These are phyloP conservation scores for Macrotrachela quadricornifera DNA, from an alignment of 1,140 invertebrate species.

Conservation along the genomic window DNA sequence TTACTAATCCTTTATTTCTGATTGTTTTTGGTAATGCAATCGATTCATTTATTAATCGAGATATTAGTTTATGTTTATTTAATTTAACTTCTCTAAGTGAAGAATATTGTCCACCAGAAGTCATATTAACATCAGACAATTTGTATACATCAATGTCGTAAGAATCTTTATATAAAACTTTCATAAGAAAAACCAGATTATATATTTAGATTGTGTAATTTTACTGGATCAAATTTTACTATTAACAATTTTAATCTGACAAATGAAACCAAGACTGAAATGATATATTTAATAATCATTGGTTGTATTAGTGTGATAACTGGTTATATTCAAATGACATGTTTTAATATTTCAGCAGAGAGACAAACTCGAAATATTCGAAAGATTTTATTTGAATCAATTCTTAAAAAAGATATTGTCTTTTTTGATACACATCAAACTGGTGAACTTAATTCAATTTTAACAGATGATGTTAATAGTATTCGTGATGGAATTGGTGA, in stretches of 20 bases:
- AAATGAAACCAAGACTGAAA: neutral
- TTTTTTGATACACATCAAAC: conserved; percentile 72
- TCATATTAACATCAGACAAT: no score
- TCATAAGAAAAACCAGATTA: no score
- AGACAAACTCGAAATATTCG: conserved; percentile 18
- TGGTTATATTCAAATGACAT: conserved; percentile 14
- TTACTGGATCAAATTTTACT: neutral
- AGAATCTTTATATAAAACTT: no score
- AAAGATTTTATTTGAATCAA: conserved; percentile 39
- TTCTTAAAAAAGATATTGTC: conserved; percentile 65
- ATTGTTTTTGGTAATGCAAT: no score
- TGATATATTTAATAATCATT: neutral
- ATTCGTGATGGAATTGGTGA: conserved; percentile 70
- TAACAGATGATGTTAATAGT: conserved; percentile 52
- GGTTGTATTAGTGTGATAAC: neutral
- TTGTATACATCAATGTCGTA: no score
- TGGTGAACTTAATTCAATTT: conserved; percentile 65
- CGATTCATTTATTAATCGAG: no score
- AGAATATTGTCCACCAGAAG: no score
- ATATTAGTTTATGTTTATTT: no score
- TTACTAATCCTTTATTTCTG: no score
- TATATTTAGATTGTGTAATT: no score
- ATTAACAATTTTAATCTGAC: no score
- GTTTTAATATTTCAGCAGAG: conserved; percentile 18
- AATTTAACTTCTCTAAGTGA: no score